Evolutionary conservation across 1,140 invertebrate species (phyloP), one percentile per base, ranked within the genome.

Genomic region (Lepidurus apus): DNA sequence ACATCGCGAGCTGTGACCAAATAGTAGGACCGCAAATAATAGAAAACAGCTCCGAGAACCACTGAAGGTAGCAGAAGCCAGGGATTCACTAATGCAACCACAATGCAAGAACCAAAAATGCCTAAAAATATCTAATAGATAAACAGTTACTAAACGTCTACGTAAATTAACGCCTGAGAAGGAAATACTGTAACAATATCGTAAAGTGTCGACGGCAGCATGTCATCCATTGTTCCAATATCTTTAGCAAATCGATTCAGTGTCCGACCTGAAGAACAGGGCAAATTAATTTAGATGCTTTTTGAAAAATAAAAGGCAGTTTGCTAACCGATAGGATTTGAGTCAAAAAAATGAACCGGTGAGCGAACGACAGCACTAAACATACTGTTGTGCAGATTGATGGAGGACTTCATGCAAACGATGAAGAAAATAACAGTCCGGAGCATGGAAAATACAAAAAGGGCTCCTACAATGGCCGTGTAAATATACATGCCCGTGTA

Each of bases 261-360:
- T 26, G 93, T 92, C 74, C 91, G 83, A 1, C 92, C 79, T 80
- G 24, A 17, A 45, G 34, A 1, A 34, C 34, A 78, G n/a, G 11
- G 24, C 7, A 78, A 24, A 43, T 3, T 8, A 75, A 77, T 42
- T 2, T 75, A 21, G 13, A 21, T 75, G 43, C 10, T 42, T 42
- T 42, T 17, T 42, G 34, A 34, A 34, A 34, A 2, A 34, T 34
- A 34, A n/a, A 77, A 9, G 13, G 17, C 13, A 65, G 74, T 2
- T 34, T 43, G 17, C 21, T 34, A 82, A 88, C 87, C 95, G 7
- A 89, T 89, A 1, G 93, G 92, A 84, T 93, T 95, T 9, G 87
- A 87, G 83, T 94, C 92, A 84, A 95, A 96, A 85, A 95, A 96
- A 1, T 89, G 86, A 90, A 95, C 94, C 0, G 91, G 90, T 0